Percentiles rank a stretch among this genome's conserved stretches.
Evolutionary conservation across 2,113 vertebrate genomes (phyloP).

Genomic region (Triplophysa rosa): DNA sequence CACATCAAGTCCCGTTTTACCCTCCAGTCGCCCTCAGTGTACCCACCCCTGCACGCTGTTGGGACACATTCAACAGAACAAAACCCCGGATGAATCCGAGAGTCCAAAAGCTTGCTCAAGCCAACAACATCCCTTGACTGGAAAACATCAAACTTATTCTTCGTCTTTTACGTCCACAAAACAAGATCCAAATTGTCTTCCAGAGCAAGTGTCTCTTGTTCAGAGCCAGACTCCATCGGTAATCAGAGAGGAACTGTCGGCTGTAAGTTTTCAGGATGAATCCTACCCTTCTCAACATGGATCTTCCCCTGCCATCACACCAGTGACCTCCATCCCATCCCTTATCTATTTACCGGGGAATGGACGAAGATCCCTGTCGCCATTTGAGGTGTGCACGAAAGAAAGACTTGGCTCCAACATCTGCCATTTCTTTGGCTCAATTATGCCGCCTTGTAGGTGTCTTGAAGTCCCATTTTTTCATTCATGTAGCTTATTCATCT

Average conservation of each 20-base stretch:
- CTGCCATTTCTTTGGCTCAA: not conserved
- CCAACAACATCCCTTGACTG: slow-evolving; percentile 41
- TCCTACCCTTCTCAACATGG: slow-evolving; percentile 68
- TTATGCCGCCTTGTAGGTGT: slow-evolving; percentile 1
- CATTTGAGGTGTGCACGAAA: slow-evolving; percentile 15
- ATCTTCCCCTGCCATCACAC: slow-evolving; percentile 71
- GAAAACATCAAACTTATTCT: slow-evolving; percentile 55
- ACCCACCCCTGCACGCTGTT: slow-evolving; percentile 47
- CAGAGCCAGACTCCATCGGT: slow-evolving; percentile 6
- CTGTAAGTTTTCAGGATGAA: slow-evolving; percentile 44
- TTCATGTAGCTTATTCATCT: not conserved
- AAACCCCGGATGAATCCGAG: slow-evolving; percentile 7
- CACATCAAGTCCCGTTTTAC: slow-evolving; percentile 70
- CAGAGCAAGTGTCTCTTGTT: slow-evolving; percentile 35
- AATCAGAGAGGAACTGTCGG: slow-evolving; percentile 28
- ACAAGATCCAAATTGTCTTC: slow-evolving; percentile 43
- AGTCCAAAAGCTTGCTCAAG: slow-evolving; percentile 16
- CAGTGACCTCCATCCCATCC: slow-evolving; percentile 57
- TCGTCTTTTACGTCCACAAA: slow-evolving; percentile 58
- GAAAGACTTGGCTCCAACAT: not conserved
- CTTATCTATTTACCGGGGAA: not conserved
- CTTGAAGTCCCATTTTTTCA: not conserved
- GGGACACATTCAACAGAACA: slow-evolving; percentile 58
- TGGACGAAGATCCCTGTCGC: slow-evolving; percentile 39
- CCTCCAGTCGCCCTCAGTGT: slow-evolving; percentile 50